Conservation (phyloP, 2,888 invertebrate species). For the Parnassius apollo region DNA sequence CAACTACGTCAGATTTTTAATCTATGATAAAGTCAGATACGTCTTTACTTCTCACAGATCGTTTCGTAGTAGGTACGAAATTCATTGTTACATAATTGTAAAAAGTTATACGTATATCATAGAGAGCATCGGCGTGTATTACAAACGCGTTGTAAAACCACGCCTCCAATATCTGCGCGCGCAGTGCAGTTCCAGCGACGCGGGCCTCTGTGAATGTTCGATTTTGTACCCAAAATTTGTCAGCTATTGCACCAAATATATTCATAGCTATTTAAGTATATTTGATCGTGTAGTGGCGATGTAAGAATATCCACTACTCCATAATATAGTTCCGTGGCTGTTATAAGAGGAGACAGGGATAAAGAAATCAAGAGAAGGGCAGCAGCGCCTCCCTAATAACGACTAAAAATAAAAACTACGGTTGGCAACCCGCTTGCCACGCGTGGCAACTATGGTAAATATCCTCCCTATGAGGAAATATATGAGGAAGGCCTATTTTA, state of each 20-base stretch:
- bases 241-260: not conserved
- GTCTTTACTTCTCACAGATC: conserved; percentile 11
- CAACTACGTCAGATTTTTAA: conserved; percentile 1
- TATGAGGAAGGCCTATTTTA: no score
- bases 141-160: conserved; percentile 14
- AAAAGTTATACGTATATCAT: conserved; percentile 4
- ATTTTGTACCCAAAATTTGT: conserved; percentile 20
- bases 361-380: no score
- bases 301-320: no score
- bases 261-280: not conserved
- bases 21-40: conserved; percentile 1
- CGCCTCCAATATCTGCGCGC: conserved; percentile 25
- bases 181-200: conserved; percentile 8
- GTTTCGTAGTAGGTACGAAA: conserved; percentile 5
- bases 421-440: no score
- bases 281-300: no score
- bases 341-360: no score
- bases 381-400: no score
- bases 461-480: no score
- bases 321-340: no score
- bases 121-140: conserved; percentile 8
- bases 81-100: conserved; percentile 19
- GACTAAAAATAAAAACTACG: no score
- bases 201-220: conserved; percentile 16
- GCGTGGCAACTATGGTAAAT: no score